Evolutionary conservation across 1,140 invertebrate species (phyloP).

Genomic region (Maconellicoccus hirsutus): DNA sequence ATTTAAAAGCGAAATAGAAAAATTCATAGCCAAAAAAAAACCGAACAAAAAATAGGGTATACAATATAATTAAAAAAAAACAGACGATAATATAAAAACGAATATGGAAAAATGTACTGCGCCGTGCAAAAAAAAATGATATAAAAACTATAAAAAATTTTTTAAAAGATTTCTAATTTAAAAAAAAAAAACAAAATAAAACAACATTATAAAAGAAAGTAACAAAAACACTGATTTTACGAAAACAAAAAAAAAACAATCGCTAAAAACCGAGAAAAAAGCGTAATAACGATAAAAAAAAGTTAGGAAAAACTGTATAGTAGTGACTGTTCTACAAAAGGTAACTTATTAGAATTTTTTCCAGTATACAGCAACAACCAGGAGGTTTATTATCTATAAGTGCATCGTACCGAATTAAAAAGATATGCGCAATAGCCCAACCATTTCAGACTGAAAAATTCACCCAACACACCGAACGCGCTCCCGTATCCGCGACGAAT

Average conservation of each 20-base stretch:
- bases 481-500: too few relatives aligned
- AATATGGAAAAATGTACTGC: constrained; percentile 12
- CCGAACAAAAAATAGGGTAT: neutral
- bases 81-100: neutral
- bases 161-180: neutral
- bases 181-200: constrained; percentile 16
- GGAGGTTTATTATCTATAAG: neutral
- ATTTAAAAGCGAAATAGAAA: constrained; percentile 16
- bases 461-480: too few relatives aligned
- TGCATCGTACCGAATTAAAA: neutral
- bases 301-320: constrained; percentile 16
- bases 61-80: constrained; percentile 4
- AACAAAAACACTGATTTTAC: constrained; percentile 15
- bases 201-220: constrained; percentile 18
- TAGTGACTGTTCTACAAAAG: constrained; percentile 19
- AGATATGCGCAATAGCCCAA: neutral
- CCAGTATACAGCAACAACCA: constrained; percentile 12
- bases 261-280: neutral
- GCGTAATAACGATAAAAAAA: constrained; percentile 19
- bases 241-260: neutral
- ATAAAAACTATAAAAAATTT: constrained; percentile 14
- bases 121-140: constrained; percentile 13
- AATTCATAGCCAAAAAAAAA: neutral
- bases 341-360: constrained; percentile 11
- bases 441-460: too few relatives aligned